Evolutionary conservation across 1,140 invertebrate species (phyloP).

Genomic region (Achatina immaculata): DNA sequence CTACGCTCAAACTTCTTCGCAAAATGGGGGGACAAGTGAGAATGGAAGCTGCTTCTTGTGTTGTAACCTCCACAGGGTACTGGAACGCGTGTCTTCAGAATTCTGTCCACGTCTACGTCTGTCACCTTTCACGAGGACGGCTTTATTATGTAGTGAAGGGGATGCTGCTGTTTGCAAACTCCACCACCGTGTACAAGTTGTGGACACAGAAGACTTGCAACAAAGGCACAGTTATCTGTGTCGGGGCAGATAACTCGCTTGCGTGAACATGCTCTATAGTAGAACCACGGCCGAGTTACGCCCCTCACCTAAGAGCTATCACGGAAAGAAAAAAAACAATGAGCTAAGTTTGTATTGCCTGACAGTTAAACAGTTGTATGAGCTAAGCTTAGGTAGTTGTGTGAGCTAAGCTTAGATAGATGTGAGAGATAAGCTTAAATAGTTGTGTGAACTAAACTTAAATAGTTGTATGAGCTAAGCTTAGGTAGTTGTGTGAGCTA

Average conservation of each 20-base stretch:
- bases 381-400: no score
- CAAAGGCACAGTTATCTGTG: constrained; percentile 8
- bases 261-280: not conserved
- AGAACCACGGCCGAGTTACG: not conserved
- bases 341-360: no score
- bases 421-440: no score
- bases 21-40: no score
- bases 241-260: constrained; percentile 20
- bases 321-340: not conserved
- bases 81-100: not conserved
- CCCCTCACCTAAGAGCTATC: not conserved
- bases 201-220: not conserved
- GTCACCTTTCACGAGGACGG: no score
- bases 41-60: not conserved
- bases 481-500: no score
- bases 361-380: no score
- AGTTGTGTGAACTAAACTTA: no score
- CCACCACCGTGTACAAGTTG: constrained; percentile 19
- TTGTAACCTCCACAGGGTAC: not conserved
- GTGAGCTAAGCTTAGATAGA: no score
- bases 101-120: not conserved
- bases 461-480: no score
- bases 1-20: no score
- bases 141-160: not conserved
- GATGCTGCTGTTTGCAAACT: constrained; percentile 22